phyloP scores from a whole-genome alignment of 2,888 invertebrate genomes.

The Ephialtes manifestator region DNA sequence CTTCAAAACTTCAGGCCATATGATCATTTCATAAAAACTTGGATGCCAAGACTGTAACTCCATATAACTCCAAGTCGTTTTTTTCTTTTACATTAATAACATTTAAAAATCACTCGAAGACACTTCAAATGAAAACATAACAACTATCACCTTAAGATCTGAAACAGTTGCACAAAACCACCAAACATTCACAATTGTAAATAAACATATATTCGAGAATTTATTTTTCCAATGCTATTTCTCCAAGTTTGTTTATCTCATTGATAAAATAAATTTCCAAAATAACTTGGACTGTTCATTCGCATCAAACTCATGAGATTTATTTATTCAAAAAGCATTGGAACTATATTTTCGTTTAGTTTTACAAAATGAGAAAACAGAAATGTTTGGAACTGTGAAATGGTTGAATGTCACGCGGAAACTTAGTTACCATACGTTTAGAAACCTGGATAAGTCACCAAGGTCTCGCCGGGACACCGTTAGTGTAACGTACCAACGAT shows the following conservation, averaged over 20 bases:
- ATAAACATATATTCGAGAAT: no score
- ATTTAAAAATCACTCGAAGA: not conserved
- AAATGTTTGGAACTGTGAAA: not conserved
- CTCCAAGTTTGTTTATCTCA: no score
- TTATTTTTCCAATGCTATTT: not conserved
- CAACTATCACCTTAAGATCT: not conserved
- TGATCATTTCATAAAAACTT: not conserved
- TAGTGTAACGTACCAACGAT: conserved; percentile 26
- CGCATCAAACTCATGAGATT: not conserved
- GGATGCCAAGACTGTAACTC: not conserved
- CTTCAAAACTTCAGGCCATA: not conserved
- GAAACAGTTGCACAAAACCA: not conserved
- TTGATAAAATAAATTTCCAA: not conserved
- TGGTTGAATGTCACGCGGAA: conserved; percentile 12
- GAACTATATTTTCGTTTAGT: not conserved
- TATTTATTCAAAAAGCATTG: not conserved
- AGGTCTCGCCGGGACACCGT: conserved; percentile 33
- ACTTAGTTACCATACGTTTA: conserved; percentile 23
- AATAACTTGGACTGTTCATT: not conserved
- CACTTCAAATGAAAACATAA: not conserved
- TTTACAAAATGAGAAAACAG: not conserved
- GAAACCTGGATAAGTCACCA: not conserved
- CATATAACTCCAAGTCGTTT: no score
- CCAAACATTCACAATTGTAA: not conserved
- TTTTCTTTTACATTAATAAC: not conserved